phyloP scores from a whole-genome alignment of 2,113 vertebrate genomes.

The Benitochromis conjunctus region DNA sequence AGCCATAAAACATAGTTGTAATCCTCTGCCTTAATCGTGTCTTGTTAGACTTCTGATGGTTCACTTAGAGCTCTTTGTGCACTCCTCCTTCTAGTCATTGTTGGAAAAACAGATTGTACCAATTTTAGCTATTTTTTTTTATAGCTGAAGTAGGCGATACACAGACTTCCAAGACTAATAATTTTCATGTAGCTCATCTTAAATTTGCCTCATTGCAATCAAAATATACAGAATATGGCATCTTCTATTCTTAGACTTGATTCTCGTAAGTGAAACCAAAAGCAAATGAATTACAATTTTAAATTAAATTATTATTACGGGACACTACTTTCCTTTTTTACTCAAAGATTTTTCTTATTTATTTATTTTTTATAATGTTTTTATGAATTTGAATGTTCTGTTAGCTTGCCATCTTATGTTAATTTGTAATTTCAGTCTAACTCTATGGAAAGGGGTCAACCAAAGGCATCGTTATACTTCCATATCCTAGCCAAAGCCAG shows the following conservation, averaged over 20 bases:
- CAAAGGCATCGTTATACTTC: accelerated
- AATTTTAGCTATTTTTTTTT: not conserved
- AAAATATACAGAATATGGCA: not conserved
- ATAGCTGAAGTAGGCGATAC: not conserved
- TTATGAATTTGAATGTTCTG: not conserved
- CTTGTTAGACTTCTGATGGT: not conserved
- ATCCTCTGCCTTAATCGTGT: not conserved
- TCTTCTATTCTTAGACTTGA: not conserved
- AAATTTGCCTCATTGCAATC: not conserved
- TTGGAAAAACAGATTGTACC: not conserved
- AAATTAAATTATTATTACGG: not conserved
- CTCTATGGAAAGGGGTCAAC: not conserved
- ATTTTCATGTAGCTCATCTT: not conserved
- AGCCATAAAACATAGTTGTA: not conserved
- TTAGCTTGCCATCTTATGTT: not conserved
- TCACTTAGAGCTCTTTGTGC: not conserved
- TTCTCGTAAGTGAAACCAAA: not conserved
- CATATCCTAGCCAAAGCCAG: not conserved
- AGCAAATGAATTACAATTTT: not conserved
- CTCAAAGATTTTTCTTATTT: not conserved
- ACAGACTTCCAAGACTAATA: not conserved
- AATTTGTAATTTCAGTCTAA: not conserved
- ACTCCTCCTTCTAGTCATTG: not conserved
- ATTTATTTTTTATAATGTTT: not conserved
- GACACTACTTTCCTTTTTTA: not conserved